Base-by-base conservation (phyloP, 2,113 vertebrate genomes). In the Embiotoca jacksoni region DNA sequence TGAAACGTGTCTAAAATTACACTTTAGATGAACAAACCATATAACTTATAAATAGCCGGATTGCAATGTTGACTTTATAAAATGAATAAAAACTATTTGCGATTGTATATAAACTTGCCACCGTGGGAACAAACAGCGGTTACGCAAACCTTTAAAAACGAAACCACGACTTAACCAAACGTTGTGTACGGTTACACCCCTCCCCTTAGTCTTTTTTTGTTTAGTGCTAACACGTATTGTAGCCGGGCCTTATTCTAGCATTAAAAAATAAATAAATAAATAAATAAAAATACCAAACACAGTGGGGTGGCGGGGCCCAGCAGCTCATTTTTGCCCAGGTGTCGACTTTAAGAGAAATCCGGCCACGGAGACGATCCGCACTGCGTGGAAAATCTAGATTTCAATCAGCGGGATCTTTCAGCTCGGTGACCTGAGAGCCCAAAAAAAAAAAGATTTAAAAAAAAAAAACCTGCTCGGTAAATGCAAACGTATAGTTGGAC, bases 331-430 rank as follows among this genome's bases (percentile, higher is more conserved):
- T 70, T n/a, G 41, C 37, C 64, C 52, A 8, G 10, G 16, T n/a
- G 32, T 14, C 35, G 41, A 9, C 4, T 5, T 35, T n/a, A 10
- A 31, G 46, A 31, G 23, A 7, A 54, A 46, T 65, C 37, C 15
- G 36, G 56, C 68, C 49, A 23, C 9, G 39, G 16, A 63, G 31
- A 79, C 61, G 44, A 72, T 65, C 15, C 11, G 36, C 64, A 77
- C 65, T 82, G 44, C 80, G 37, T 80, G 54, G 78, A 32, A 60
- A 44, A 9, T 23, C 10, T 53, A 67, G 47, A 75, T 65, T 71
- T 64, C 50, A 60, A 80, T 53, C 49, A 49, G 75, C 63, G 37
- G 70, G 47, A 77, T 16, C 14, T 50, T 56, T 59, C 36, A 2
- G 10, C 10, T 44, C 6, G 13, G 9, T 23, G 46, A 55, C 13